Base-by-base conservation (phyloP, 2,888 invertebrate species). In the Patella caerulea region DNA sequence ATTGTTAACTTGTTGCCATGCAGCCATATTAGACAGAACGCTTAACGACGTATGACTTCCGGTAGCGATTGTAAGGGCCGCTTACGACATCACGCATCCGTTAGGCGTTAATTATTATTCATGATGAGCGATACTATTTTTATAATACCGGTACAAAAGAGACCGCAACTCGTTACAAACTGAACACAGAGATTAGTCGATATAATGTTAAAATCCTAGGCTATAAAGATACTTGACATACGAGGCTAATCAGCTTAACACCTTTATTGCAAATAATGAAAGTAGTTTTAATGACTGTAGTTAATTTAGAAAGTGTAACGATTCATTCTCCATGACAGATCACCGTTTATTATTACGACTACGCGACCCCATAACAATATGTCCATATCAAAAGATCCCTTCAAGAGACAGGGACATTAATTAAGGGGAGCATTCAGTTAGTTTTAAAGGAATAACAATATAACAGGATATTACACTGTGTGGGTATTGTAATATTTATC, bases 381-480 rank as follows among this genome's bases (percentile, higher is more conserved):
- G 65, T 65, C 24, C 19, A 3, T 9, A 19, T 65, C 19, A 65
- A 65, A 24, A 4, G 65, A 65, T 12, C 19, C 24, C 45, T 19
- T 65, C 19, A 65, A 65, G 65, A 65, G 65, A 19, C 19, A 24
- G 24, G 19, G 65, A 3, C 65, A 65, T 65, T 65, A 65, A 65
- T 65, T 65, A 65, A 65, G 24, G 19, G 11, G 24, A 24, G 65
- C 65, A 65, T 65, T 65, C 65, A 65, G 19, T 65, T 12, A 19
- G 65, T 65, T 65, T 19, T 24, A 65, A 24, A 65, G 24, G 65
- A 65, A 65, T 65, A 24, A 65, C 65, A 65, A 65, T 65, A 65
- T 19, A 65, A 24, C 65, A 65, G 65, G 65, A 65, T 65, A 65
- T 65, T 65, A 65, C 19, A 65, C 19, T 24, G 19, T 65, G 65